These are phyloP conservation scores for Dolomedes plantarius DNA, from an alignment of 2,888 invertebrate genomes.

Conservation along the genomic window DNA sequence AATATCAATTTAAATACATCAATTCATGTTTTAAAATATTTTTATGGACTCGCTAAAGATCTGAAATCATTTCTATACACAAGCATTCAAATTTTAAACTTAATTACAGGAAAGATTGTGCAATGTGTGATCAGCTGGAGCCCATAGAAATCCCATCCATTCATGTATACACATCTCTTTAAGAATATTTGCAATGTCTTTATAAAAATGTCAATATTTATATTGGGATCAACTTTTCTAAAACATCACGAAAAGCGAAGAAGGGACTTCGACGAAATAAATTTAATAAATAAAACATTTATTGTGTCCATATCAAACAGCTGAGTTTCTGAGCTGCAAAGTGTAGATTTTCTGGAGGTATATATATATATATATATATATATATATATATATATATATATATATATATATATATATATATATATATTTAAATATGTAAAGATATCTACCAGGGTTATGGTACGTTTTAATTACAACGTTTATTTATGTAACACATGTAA, in stretches of 20 bases:
- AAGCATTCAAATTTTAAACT: constrained; percentile 17
- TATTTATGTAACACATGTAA: constrained; percentile 61
- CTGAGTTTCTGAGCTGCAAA: constrained; percentile 41
- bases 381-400: constrained; percentile 57
- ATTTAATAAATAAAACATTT: constrained; percentile 35
- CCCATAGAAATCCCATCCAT: neutral
- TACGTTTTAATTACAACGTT: constrained; percentile 56
- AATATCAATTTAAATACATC: constrained; percentile 33
- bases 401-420: constrained; percentile 38
- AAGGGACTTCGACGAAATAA: constrained; percentile 28
- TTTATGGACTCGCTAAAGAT: constrained; percentile 45
- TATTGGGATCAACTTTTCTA: constrained; percentile 7
- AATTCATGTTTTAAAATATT: constrained; percentile 35
- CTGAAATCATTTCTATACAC: constrained; percentile 21
- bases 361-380: constrained; percentile 45
- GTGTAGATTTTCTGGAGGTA: constrained; percentile 40
- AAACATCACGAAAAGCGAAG: constrained; percentile 47
- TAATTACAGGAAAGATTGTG: constrained; percentile 40
- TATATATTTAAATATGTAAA: constrained; percentile 52
- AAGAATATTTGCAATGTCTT: neutral
- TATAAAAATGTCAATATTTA: constrained; percentile 6
- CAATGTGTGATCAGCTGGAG: constrained; percentile 1
- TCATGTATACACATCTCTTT: neutral
- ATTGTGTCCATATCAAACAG: constrained; percentile 34
- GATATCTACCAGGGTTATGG: constrained; percentile 55